phyloP scores from a whole-genome alignment of 2,113 vertebrate species.

The Rhinichthys klamathensis region DNA sequence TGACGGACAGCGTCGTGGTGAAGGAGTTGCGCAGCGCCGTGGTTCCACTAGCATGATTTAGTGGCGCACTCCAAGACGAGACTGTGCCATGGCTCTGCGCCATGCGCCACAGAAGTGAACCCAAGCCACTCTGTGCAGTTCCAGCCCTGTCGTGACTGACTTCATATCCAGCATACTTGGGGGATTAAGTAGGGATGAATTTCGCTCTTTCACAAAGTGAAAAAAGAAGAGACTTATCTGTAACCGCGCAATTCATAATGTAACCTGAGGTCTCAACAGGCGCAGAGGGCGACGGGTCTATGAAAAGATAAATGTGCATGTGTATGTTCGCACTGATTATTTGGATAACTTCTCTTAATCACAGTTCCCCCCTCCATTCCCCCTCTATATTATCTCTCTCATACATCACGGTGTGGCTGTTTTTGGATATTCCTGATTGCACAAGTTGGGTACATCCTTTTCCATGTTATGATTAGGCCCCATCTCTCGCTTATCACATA shows the following conservation, averaged over 20 bases:
- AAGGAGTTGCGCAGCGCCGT: slow-evolving; percentile 17
- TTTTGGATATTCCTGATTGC: slow-evolving; percentile 62
- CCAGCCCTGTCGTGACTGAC: slow-evolving; percentile 70
- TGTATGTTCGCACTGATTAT: slow-evolving; percentile 53
- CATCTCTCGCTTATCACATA: slow-evolving; percentile 55
- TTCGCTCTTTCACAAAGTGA: slow-evolving; percentile 67
- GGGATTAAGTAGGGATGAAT: slow-evolving; percentile 80
- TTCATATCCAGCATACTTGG: slow-evolving; percentile 76
- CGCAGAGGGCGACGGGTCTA: neutral
- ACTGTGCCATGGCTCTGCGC: slow-evolving; percentile 46
- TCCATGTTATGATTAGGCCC: slow-evolving; percentile 51
- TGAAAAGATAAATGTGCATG: slow-evolving; percentile 37
- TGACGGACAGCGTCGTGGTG: slow-evolving; percentile 36
- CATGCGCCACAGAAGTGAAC: slow-evolving; percentile 53
- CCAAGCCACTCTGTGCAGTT: slow-evolving; percentile 48
- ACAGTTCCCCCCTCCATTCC: slow-evolving; percentile 45
- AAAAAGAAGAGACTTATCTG: slow-evolving; percentile 65
- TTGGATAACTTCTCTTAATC: slow-evolving; percentile 55
- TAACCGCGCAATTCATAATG: slow-evolving; percentile 66
- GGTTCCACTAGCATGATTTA: slow-evolving; percentile 49
- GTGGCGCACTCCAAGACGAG: slow-evolving; percentile 27
- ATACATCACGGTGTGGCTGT: slow-evolving; percentile 54
- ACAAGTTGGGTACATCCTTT: slow-evolving; percentile 56
- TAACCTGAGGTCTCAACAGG: slow-evolving; percentile 66
- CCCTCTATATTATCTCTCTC: slow-evolving; percentile 56